A percentile compares a stretch with the other conserved stretches of the same genome.
Evolutionary conservation across 2,888 invertebrate species (phyloP).

Genomic region (Drosophila gaucha): DNA sequence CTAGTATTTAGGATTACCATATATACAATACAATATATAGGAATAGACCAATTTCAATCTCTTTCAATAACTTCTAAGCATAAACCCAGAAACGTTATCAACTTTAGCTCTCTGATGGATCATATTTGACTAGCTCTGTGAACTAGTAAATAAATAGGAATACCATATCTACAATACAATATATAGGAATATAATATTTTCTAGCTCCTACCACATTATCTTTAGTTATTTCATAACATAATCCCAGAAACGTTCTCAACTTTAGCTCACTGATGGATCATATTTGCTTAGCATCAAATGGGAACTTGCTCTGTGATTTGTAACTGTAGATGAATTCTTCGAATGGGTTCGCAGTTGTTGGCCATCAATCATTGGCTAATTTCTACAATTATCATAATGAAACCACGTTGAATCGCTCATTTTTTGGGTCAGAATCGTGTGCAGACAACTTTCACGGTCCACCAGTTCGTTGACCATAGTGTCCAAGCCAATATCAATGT

Average conservation of each 20-base stretch:
- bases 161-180: too few species aligned
- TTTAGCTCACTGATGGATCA: background rate
- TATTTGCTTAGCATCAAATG: constrained; percentile 7
- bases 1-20: too few species aligned
- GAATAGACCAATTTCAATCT: too few species aligned
- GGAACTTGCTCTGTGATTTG: background rate
- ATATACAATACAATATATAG: too few species aligned
- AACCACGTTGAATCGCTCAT: constrained; percentile 34
- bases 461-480: constrained; percentile 75
- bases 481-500: constrained; percentile 48
- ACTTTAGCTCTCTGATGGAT: too few species aligned
- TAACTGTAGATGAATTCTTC: constrained; percentile 18
- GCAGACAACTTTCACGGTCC: constrained; percentile 73
- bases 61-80: too few species aligned
- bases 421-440: constrained; percentile 75
- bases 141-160: too few species aligned
- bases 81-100: too few species aligned
- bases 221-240: too few species aligned
- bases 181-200: too few species aligned
- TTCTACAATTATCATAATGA: constrained; percentile 65
- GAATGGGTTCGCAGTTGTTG: background rate
- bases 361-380: constrained; percentile 46
- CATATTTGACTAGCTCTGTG: too few species aligned
- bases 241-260: too few species aligned
- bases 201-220: background rate